Base-by-base conservation (phyloP, 2,113 vertebrate genomes). In the Elgaria multicarinata region DNA sequence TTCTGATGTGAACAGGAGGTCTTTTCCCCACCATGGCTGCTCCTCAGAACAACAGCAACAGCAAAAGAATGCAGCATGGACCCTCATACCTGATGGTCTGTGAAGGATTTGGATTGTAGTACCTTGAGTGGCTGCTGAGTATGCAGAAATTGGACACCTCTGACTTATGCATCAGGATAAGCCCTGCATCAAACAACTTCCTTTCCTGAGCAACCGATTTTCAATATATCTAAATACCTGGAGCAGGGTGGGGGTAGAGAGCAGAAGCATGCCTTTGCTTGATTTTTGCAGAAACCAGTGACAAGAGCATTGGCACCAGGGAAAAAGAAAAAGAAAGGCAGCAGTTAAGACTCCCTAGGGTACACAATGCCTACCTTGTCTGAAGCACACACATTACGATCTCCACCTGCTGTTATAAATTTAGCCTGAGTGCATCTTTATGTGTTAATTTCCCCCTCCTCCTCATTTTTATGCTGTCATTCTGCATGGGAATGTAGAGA, bases 221-320 rank as follows among this genome's bases (percentile, higher is more conserved):
- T 3, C 13, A 10, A 0, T 26, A 0, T 83, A 0, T 44, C 31
- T 58, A 2, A 5, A 87, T 4, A 0, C 12, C 12, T 0, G 39
- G 64, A 71, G 28, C 4, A 10, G 44, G 66, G 26, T 39, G 69
- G 53, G n/a, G 39, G 42, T 78, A 18, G 55, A 75, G 42, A 77
- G 24, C 20, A 2, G 2, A 69, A 72, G 0, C 33, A 26, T 0
- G 0, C 0, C 0, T 4, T 20, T 26, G 82, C 72, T 72, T n/a
- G 1, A 44, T 50, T 55, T 42, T 69, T 1, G 66, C 80, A 24
- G 88, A 67, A 85, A 90, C 53, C 42, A 2, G 42, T 31, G 16
- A 31, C 24, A 0, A 36, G 79, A 78, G 50, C 88, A 46, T 0
- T 79, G 55, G 71, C 71, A 31, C 1, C 66, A 79, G 69, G 14